Evolutionary conservation across 2,888 invertebrate species (phyloP), one percentile per base, ranked within the genome.

Genomic region (Hermodice carunculata): DNA sequence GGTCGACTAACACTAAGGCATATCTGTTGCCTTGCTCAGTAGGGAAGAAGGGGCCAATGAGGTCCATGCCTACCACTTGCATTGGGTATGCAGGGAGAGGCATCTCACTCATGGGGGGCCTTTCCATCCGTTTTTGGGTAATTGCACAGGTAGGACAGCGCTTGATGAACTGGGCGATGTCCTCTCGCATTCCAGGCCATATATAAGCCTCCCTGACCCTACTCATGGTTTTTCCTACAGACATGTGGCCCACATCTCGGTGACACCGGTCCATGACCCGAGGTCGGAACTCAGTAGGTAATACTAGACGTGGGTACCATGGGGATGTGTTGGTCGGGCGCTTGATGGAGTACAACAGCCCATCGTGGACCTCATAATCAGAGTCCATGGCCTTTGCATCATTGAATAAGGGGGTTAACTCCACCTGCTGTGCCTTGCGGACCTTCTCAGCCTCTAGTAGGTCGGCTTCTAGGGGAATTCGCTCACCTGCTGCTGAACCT

Each of bases 11-110:
- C 14, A 32, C 32, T 11, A 51, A n/a, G 17, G 28, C n/a, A 24
- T 60, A 60, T 3, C 22, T 11, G 42, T 60, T 60, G n/a, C 52
- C 52, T 8, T 60, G 26, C 1, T 3, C 3, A 17, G 60, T 52
- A 2, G 19, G 2, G 2, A 52, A 52, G 14, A 60, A 51, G 11
- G 60, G 60, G 11, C 60, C 51, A 52, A 29, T 52, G 8, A 60
- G 24, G 40, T 60, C 60, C 52, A 60, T 51, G 3, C 51, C 51
- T 2, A 60, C 6, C 17, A 59, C 52, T 22, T 52, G 43, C 14
- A 40, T 42, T 5, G 60, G 51, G 22, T 29, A 51, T 4, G 31
- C 42, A 11, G 60, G 31, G 1, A 60, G 19, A 14, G 60, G 60
- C 52, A 51, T 60, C 22, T 22, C 29, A 1, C 42, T 40, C 3